phyloP scores from a whole-genome alignment of 1,140 invertebrate genomes.

The Halictus rubicundus region DNA sequence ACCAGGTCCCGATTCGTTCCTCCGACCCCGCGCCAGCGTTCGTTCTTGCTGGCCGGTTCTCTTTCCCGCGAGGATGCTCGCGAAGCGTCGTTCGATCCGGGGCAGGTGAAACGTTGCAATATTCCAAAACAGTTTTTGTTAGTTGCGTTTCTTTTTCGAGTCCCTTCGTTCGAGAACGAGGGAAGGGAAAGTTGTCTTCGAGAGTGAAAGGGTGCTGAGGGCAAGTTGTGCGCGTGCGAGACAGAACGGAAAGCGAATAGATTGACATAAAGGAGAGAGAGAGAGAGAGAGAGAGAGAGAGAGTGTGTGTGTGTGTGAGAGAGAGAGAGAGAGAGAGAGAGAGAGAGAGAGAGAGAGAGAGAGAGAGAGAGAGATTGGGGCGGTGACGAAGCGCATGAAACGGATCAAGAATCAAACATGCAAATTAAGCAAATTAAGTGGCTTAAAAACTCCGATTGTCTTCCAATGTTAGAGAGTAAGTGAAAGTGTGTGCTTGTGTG shows the following conservation, averaged over 20 bases:
- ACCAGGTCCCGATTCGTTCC: conserved; percentile 8
- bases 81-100: conserved; percentile 45
- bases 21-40: too few relatives aligned
- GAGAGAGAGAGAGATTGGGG: background rate
- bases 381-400: conserved; percentile 30
- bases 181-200: conserved; percentile 48
- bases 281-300: background rate
- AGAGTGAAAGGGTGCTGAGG: conserved; percentile 55
- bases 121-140: conserved; percentile 66
- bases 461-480: conserved; percentile 64
- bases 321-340: conserved; percentile 50
- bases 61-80: conserved; percentile 2
- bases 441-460: conserved; percentile 67
- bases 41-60: background rate
- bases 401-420: conserved; percentile 34
- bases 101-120: conserved; percentile 76
- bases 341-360: conserved; percentile 2
- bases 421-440: conserved; percentile 46
- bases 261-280: background rate
- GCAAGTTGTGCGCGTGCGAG: background rate
- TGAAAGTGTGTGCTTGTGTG: conserved; percentile 20
- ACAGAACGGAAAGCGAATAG: background rate
- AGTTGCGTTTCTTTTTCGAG: conserved; percentile 51
- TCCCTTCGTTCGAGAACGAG: conserved; percentile 33
- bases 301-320: background rate